These are phyloP conservation scores for Lutjanus campechanus DNA, from an alignment of 2,797 vertebrate species.

Conservation along the genomic window DNA sequence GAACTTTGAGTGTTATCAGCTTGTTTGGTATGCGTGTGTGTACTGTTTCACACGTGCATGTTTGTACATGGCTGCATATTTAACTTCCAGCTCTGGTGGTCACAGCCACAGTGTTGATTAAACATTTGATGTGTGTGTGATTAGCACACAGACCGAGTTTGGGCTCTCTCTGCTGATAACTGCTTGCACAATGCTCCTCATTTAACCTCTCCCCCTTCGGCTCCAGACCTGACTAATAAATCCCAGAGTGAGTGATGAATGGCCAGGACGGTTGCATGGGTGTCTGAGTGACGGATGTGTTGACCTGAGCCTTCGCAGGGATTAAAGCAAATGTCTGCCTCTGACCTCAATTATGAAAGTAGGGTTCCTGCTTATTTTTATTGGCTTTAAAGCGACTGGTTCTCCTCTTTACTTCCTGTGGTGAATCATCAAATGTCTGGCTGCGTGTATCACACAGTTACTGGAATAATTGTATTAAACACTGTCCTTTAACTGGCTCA, in stretches of 20 bases:
- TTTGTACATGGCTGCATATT: slow-evolving; percentile 54
- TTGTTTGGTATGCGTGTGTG: slow-evolving; percentile 14
- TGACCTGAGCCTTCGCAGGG: slow-evolving; percentile 57
- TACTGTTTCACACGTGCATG: slow-evolving; percentile 32
- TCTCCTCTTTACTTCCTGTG: slow-evolving; percentile 13
- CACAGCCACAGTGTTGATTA: slow-evolving; percentile 55
- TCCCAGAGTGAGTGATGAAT: slow-evolving; percentile 77
- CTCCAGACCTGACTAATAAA: slow-evolving; percentile 77
- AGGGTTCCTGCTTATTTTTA: slow-evolving; percentile 54
- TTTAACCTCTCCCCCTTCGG: slow-evolving; percentile 75
- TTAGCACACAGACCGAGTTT: slow-evolving; percentile 63
- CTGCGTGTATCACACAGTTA: slow-evolving; percentile 18
- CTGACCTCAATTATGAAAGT: slow-evolving; percentile 77
- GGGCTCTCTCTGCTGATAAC: slow-evolving; percentile 68
- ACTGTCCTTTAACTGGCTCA: slow-evolving; percentile 13
- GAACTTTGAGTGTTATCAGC: neutral
- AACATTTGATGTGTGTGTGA: slow-evolving; percentile 46
- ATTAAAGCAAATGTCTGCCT: slow-evolving; percentile 68
- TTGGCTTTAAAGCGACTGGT: slow-evolving; percentile 42
- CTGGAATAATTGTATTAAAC: slow-evolving; percentile 25
- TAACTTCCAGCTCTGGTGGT: slow-evolving; percentile 51
- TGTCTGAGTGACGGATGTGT: slow-evolving; percentile 68
- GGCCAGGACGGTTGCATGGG: slow-evolving; percentile 54
- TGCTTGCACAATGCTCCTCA: slow-evolving; percentile 67
- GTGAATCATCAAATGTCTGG: slow-evolving; percentile 46